Evolutionary conservation across 2,113 vertebrate genomes (phyloP).

Genomic region (Istiophorus platypterus): DNA sequence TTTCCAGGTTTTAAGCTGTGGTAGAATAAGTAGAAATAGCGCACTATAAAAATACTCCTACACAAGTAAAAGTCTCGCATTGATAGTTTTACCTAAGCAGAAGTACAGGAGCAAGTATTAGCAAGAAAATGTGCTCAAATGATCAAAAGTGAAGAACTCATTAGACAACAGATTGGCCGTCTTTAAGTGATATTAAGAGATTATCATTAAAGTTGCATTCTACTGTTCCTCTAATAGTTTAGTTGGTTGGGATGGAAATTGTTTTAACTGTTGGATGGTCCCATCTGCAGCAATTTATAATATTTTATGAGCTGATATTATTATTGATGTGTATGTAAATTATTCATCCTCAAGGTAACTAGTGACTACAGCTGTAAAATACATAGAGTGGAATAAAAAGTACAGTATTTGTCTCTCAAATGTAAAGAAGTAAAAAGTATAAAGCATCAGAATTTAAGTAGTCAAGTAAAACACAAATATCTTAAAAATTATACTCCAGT

Average conservation of each 20-base stretch:
- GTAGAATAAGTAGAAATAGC: background rate
- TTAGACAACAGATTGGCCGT: background rate
- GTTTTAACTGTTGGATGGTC: background rate
- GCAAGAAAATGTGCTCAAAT: background rate
- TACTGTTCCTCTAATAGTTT: background rate
- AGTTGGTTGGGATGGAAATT: no score
- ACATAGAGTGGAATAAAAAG: background rate
- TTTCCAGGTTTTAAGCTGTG: background rate
- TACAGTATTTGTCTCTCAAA: background rate
- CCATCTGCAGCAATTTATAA: background rate
- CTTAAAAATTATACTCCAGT: no score
- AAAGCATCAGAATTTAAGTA: background rate
- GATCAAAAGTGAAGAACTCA: background rate
- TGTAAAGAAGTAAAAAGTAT: background rate
- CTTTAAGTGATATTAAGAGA: background rate
- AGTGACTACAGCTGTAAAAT: background rate
- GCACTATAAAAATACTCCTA: background rate
- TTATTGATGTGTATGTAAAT: background rate
- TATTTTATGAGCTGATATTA: background rate
- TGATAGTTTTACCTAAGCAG: background rate
- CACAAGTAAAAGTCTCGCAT: background rate
- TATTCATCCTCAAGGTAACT: background rate
- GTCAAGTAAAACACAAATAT: background rate
- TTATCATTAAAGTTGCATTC: background rate
- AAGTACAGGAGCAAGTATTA: background rate